Base-by-base conservation (phyloP, 2,113 vertebrate species). In the Hippocampus barbouri region DNA sequence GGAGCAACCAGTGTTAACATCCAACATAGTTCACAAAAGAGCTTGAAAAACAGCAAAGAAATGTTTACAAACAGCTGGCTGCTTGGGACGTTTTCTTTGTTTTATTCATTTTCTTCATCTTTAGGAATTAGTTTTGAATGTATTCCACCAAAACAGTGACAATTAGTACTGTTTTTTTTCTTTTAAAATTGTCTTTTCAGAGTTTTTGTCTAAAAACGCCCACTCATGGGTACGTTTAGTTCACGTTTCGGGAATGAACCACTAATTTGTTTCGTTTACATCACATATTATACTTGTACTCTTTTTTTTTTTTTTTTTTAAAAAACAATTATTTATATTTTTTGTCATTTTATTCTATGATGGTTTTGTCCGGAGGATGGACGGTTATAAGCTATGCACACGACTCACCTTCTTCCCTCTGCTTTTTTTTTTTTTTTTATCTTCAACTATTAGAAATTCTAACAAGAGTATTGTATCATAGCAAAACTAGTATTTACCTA, bases 371-470 rank as follows among this genome's bases (percentile, higher is more conserved):
- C 57, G 78, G 85, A 81, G 80, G 80, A 83, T 69, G 80, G 82
- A 80, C 66, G 68, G 40, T 80, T 75, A 85, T 87, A 89, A 90
- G 87, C 89, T 89, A 89, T 62, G 89, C 87, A 90, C 87, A 89
- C 80, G 57, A 67, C 57, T 75, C 66, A 0, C 79, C 59, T 82
- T 83, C 59, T 82, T 83, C 80, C 75, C 47, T 41, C 12, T 75
- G 71, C 77, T 79, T 71, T 57, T 77, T 81, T 71, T 53, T 77
- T 20, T 30, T 34, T 38, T 38, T 38, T 38, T 6, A 5, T 27
- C 3, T 27, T 16, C 27, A 6, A 30, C 40, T 69, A 30, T 73
- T 79, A 86, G 45, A 74, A 59, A 64, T 21, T 80, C 61, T 88
- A 86, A 87, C 73, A 83, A 81, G 59, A 81, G 75, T 3, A 75